Evolutionary conservation across 2,113 vertebrate genomes (phyloP), one percentile per base, ranked within the genome.

Genomic region (Larimichthys polyactis): DNA sequence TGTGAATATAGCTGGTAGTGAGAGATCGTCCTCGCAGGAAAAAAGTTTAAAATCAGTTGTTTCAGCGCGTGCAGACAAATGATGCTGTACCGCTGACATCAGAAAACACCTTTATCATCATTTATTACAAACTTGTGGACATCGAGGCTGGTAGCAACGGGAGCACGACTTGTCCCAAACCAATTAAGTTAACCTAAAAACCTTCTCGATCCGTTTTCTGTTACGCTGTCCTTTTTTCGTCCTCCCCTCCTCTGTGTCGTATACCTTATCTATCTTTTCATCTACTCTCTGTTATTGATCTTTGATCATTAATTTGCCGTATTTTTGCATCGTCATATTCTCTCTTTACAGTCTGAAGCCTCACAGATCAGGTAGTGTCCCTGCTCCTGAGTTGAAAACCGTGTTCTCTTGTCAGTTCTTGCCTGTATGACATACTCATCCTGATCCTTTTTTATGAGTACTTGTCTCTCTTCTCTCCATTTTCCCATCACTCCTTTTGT

Each of bases 401-500:
- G 55, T 83, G 52, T 71, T 84, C 79, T 77, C 54, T 20, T 46
- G 78, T 83, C 77, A 58, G 81, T 77, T 78, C 57, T 58, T 46
- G 59, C 84, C 62, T 69, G 12, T 60, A n/a, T 84, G 59, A 79
- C 75, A 72, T 77, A 22, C 78, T 82, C 77, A 73, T 76, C 57
- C 58, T 60, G 73, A 40, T 52, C 17, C 17, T 66, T 54, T 52
- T 66, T 51, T 17, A 77, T 27, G 32, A 83, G 29, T 65, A 51
- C 71, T 55, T 62, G 62, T 64, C 60, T 79, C 15, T 68, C 22
- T 19, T 72, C 55, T 79, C 49, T 66, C 64, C 11, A 1, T 51
- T 64, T 71, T 64, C 58, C n/a, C 48, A 40, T 85, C 46, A 10
- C 57, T 57, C 15, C 40, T 59, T 84, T 62, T 64, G 27, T 76